Percentiles rank a stretch among this genome's conserved stretches.
phyloP scores from a whole-genome alignment of 1,140 invertebrate genomes.

The Formica selysi region DNA sequence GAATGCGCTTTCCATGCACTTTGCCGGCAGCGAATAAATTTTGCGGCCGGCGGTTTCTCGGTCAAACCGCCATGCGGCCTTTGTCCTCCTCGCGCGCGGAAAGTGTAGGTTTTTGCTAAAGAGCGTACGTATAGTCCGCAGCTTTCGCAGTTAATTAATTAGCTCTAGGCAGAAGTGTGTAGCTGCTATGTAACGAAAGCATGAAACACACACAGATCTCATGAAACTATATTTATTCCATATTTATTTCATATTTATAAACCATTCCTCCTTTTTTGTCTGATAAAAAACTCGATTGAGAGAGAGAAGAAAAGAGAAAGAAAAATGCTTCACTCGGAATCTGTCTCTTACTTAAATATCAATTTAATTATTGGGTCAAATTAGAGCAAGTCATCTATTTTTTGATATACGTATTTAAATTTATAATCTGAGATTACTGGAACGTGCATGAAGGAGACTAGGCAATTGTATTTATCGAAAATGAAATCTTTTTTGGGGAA shows the following conservation, averaged over 20 bases:
- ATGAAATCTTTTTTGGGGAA: too few relatives aligned
- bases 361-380: background rate
- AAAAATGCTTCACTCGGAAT: background rate
- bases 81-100: conserved; percentile 47
- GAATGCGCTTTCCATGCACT: conserved; percentile 53
- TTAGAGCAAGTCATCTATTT: background rate
- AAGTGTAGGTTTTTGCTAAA: conserved; percentile 54
- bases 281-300: background rate
- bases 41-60: conserved; percentile 57
- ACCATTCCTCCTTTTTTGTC: background rate
- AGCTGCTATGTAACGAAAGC: background rate
- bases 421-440: background rate
- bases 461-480: too few relatives aligned
- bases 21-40: conserved; percentile 52
- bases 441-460: background rate
- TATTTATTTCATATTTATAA: background rate
- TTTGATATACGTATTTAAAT: background rate
- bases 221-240: background rate
- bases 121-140: background rate
- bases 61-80: conserved; percentile 25
- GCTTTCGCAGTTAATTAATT: conserved; percentile 59
- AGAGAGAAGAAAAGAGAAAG: background rate
- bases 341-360: background rate
- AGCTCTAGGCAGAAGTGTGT: conserved; percentile 15
- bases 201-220: background rate